Conservation (phyloP, 2,797 vertebrate species). For the Halcyon leucocephala region DNA sequence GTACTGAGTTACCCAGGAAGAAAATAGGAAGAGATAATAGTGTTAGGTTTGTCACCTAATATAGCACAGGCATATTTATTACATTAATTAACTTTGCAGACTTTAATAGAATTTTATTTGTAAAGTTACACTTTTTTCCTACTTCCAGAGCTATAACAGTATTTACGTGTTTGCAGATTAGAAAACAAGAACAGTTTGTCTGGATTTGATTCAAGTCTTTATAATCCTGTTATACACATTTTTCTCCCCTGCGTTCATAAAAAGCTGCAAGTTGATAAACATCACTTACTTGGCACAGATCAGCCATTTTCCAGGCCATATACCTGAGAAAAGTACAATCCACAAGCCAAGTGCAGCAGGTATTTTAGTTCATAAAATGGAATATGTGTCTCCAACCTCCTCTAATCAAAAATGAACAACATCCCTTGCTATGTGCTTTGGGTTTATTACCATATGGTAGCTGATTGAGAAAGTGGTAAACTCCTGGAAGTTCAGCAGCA, state of each 20-base stretch:
- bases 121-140: conserved; percentile 39
- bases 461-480: conserved; percentile 32
- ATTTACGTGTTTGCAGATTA: conserved; percentile 46
- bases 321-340: conserved; percentile 64
- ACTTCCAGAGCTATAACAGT: conserved; percentile 16
- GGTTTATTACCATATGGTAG: conserved; percentile 56
- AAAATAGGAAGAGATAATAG: conserved; percentile 45
- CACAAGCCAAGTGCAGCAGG: conserved; percentile 32
- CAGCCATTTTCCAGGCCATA: conserved; percentile 46
- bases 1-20: conserved; percentile 44
- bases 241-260: conserved; percentile 51
- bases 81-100: conserved; percentile 56
- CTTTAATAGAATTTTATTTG: conserved; percentile 59
- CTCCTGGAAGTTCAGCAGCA: neutral
- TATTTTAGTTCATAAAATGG: conserved; percentile 46
- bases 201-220: conserved; percentile 68
- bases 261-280: conserved; percentile 56
- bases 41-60: neutral
- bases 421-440: neutral
- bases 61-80: conserved; percentile 24
- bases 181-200: conserved; percentile 51
- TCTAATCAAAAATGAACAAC: conserved; percentile 40
- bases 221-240: conserved; percentile 41
- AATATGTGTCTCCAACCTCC: conserved; percentile 31
- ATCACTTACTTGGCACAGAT: conserved; percentile 57